A percentile compares a stretch with the other conserved stretches of the same genome.
Conservation (phyloP, 1,140 invertebrate genomes). For the Ceratina australensis region DNA sequence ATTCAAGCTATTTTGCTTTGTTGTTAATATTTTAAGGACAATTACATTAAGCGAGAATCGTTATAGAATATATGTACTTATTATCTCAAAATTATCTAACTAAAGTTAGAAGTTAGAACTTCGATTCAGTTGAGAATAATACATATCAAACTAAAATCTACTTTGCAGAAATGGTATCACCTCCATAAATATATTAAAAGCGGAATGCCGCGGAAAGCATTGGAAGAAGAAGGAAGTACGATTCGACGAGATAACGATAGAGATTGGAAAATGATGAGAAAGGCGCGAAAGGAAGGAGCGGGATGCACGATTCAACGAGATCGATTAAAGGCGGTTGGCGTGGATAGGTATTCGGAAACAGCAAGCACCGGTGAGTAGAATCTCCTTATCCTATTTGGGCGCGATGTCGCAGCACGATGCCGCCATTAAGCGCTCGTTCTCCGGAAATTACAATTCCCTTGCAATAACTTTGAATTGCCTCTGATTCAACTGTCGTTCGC, state of each 20-base stretch:
- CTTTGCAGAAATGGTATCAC: too few species aligned
- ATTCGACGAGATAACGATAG: not conserved
- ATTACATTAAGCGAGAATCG: too few species aligned
- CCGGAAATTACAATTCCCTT: constrained; percentile 58
- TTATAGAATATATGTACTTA: too few species aligned
- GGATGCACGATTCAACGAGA: not conserved
- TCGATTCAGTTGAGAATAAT: too few species aligned
- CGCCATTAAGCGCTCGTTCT: constrained; percentile 30
- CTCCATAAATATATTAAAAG: too few species aligned
- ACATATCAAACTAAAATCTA: too few species aligned
- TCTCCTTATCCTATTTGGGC: constrained; percentile 33
- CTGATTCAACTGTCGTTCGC: constrained; percentile 13
- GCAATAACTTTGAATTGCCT: constrained; percentile 21
- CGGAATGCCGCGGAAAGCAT: not conserved
- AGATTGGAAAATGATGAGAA: too few species aligned
- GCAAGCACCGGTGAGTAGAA: not conserved
- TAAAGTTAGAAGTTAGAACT: too few species aligned
- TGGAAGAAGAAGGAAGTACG: not conserved
- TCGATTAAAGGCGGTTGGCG: not conserved
- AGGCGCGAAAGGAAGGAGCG: not conserved
- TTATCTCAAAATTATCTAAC: too few species aligned
- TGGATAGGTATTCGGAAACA: not conserved
- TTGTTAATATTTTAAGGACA: too few species aligned
- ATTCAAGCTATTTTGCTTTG: too few species aligned
- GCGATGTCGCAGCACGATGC: constrained; percentile 11